A percentile compares a stretch with the other conserved stretches of the same genome.
phyloP scores from a whole-genome alignment of 2,888 invertebrate genomes.

The Pristionchus mayeri region DNA sequence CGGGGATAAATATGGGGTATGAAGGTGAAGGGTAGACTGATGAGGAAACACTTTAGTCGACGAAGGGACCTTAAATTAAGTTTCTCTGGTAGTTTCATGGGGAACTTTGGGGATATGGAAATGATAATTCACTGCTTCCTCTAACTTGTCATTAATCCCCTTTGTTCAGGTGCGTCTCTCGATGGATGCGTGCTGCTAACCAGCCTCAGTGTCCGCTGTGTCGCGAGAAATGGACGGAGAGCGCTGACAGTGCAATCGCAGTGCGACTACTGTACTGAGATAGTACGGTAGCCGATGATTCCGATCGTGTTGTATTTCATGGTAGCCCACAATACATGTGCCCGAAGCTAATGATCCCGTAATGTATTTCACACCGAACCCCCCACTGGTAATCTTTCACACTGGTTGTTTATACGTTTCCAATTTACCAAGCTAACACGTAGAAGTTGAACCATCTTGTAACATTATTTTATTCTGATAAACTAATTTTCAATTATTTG shows the following conservation, averaged over 20 bases:
- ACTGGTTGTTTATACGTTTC: neutral
- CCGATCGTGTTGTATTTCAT: neutral
- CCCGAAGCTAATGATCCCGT: too few species aligned
- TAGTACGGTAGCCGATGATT: neutral
- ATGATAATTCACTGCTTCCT: too few species aligned
- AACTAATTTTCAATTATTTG: neutral
- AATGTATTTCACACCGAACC: neutral
- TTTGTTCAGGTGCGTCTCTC: conserved; percentile 9
- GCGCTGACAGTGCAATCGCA: neutral
- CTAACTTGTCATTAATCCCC: too few species aligned
- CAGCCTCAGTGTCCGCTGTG: conserved; percentile 4
- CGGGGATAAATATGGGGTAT: too few species aligned
- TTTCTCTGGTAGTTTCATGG: too few species aligned
- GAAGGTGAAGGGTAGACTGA: too few species aligned
- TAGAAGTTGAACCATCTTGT: neutral
- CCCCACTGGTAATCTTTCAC: neutral
- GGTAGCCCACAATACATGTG: neutral
- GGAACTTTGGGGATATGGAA: too few species aligned
- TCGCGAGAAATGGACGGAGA: neutral
- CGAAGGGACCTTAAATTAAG: too few species aligned
- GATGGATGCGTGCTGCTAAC: neutral
- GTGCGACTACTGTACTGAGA: neutral
- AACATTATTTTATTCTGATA: neutral
- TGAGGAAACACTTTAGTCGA: too few species aligned
- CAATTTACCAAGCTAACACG: neutral